Evolutionary conservation across 2,113 vertebrate genomes (phyloP).

Genomic region (Labrus mixtus): DNA sequence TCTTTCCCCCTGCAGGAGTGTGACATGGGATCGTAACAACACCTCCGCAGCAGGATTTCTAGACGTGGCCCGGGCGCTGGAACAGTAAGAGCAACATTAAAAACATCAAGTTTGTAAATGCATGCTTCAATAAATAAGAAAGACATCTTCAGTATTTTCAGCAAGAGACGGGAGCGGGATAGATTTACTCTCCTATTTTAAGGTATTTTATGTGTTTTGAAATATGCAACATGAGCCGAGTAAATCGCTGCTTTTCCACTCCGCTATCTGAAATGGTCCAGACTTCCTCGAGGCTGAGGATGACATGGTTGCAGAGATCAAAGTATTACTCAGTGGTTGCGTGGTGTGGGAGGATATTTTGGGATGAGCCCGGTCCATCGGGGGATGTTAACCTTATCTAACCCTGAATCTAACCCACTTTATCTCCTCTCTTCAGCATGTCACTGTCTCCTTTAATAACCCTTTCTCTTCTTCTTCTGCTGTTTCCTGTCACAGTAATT

Average conservation of each 20-base stretch:
- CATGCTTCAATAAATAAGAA: constrained; percentile 1
- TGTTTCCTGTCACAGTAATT: constrained; percentile 84
- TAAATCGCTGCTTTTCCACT: constrained; percentile 60
- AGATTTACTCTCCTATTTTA: constrained; percentile 6
- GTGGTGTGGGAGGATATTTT: constrained; percentile 54
- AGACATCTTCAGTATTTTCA: not conserved
- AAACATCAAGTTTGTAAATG: not conserved
- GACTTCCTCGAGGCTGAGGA: constrained; percentile 51
- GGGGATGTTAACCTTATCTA: constrained; percentile 65
- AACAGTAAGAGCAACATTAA: constrained; percentile 85
- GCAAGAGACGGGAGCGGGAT: not conserved
- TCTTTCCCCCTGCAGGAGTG: constrained; percentile 82
- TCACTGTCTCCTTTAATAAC: constrained; percentile 38
- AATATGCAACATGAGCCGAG: constrained; percentile 38
- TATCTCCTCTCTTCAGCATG: constrained; percentile 19
- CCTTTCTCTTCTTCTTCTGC: constrained; percentile 22
- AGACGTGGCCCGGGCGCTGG: constrained; percentile 89
- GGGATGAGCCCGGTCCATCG: constrained; percentile 47
- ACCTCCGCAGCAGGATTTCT: constrained; percentile 89
- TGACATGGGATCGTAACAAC: constrained; percentile 91
- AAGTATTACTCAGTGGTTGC: constrained; percentile 57
- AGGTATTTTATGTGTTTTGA: constrained; percentile 16
- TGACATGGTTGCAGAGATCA: constrained; percentile 70
- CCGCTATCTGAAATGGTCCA: constrained; percentile 65
- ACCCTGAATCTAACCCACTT: constrained; percentile 56